Evolutionary conservation across 1,140 invertebrate species (phyloP).

Genomic region (Teleopsis dalmanni): DNA sequence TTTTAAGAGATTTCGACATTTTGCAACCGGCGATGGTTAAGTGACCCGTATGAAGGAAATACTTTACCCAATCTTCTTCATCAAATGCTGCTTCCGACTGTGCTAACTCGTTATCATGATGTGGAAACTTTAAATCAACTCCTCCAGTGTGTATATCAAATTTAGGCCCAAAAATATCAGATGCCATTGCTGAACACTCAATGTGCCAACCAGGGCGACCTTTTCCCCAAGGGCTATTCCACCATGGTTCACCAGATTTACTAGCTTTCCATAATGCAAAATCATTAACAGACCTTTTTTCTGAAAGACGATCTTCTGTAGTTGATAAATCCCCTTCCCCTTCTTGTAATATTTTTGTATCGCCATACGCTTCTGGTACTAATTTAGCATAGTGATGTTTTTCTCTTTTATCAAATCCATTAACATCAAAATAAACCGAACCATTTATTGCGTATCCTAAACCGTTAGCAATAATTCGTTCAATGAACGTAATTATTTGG

Average conservation of each 20-base stretch:
- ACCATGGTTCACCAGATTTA: constrained; percentile 93
- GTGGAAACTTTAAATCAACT: constrained; percentile 96
- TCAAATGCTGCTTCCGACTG: constrained; percentile 94
- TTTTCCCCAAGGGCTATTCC: constrained; percentile 94
- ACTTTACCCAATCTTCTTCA: constrained; percentile 88
- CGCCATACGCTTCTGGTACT: constrained; percentile 95
- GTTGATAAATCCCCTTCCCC: constrained; percentile 75
- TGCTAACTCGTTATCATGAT: constrained; percentile 99
- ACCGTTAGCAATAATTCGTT: constrained; percentile 87
- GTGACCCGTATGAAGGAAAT: constrained; percentile 97
- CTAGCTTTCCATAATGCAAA: constrained; percentile 98
- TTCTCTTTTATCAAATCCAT: constrained; percentile 71
- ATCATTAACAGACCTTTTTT: constrained; percentile 86
- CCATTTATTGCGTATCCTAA: constrained; percentile 86
- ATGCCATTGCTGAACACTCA: constrained; percentile 98
- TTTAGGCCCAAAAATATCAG: constrained; percentile 75
- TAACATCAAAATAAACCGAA: constrained; percentile 96
- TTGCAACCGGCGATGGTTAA: constrained; percentile 98
- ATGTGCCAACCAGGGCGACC: constrained; percentile 97
- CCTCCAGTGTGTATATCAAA: constrained; percentile 98
- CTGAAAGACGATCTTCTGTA: constrained; percentile 72
- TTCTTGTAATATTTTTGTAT: constrained; percentile 82
- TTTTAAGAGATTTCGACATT: constrained; percentile 99
- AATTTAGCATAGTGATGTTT: constrained; percentile 96
- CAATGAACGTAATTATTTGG: constrained; percentile 85